Percentiles rank a stretch among this genome's conserved stretches.
Evolutionary conservation across 2,797 vertebrate species (phyloP).

Genomic region (Typhlichthys eigenmanni): DNA sequence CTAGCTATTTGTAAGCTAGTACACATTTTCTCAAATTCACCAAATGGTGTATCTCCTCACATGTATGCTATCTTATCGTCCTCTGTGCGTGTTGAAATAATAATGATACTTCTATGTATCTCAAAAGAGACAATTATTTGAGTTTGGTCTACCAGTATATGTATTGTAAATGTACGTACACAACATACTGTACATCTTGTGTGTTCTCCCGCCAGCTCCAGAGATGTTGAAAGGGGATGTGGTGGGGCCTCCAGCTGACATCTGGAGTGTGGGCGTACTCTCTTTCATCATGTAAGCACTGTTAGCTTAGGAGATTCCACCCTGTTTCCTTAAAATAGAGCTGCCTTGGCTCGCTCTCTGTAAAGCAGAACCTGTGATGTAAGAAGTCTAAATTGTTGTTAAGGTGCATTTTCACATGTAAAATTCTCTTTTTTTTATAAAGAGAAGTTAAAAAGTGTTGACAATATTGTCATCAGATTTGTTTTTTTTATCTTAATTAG

Average conservation of each 20-base stretch:
- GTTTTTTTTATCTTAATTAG: neutral
- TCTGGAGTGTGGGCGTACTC: constrained; percentile 92
- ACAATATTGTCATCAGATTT: neutral
- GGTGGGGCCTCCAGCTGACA: constrained; percentile 92
- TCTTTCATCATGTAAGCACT: constrained; percentile 95
- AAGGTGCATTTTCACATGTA: neutral
- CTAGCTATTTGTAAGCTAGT: too few relatives aligned
- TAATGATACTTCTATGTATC: too few relatives aligned
- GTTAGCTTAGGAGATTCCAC: constrained; percentile 28
- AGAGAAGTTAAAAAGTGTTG: neutral
- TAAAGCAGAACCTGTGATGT: constrained; percentile 8
- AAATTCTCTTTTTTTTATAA: neutral
- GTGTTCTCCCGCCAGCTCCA: constrained; percentile 80
- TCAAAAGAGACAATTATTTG: neutral
- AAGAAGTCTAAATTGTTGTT: neutral
- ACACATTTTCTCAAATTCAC: too few relatives aligned
- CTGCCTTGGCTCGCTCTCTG: constrained; percentile 1
- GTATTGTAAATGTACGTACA: neutral
- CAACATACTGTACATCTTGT: too few relatives aligned
- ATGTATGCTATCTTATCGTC: too few relatives aligned
- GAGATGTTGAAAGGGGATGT: constrained; percentile 97
- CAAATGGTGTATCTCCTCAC: too few relatives aligned
- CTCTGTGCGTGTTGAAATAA: too few relatives aligned
- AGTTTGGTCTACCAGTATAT: neutral
- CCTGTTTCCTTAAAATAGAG: constrained; percentile 30